phyloP scores from a whole-genome alignment of 2,797 vertebrate genomes.

The Pipistrellus kuhlii region DNA sequence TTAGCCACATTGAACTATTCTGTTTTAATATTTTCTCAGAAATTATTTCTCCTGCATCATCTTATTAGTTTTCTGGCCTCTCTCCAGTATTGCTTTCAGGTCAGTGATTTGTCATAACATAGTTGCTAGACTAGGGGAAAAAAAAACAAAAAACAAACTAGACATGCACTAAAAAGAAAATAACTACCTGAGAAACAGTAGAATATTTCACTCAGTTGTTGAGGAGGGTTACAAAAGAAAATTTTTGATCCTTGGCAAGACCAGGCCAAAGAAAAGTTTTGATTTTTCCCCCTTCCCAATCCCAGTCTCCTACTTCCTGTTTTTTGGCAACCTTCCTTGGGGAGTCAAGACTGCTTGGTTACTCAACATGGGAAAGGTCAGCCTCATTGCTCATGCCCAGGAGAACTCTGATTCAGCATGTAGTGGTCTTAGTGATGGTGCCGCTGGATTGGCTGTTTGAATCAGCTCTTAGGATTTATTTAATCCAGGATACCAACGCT shows the following conservation, averaged over 20 bases:
- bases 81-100: constrained; percentile 39
- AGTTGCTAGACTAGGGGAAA: neutral
- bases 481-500: neutral
- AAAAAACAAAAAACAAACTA: neutral
- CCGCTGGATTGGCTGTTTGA: neutral
- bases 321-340: neutral
- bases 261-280: neutral
- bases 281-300: neutral
- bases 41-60: constrained; percentile 35
- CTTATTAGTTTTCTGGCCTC: constrained; percentile 38
- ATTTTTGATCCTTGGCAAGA: neutral
- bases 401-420: neutral
- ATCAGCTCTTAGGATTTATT: neutral
- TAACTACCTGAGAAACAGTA: neutral
- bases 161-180: neutral
- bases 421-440: neutral
- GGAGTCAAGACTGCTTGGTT: neutral
- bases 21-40: constrained; percentile 33
- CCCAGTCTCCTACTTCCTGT: neutral
- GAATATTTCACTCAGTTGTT: neutral
- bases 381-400: neutral
- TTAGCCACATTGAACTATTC: neutral
- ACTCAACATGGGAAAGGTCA: neutral
- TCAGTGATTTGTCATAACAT: constrained; percentile 31
- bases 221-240: neutral